Conservation (phyloP, 2,113 vertebrate genomes). For the Engraulis encrasicolus region DNA sequence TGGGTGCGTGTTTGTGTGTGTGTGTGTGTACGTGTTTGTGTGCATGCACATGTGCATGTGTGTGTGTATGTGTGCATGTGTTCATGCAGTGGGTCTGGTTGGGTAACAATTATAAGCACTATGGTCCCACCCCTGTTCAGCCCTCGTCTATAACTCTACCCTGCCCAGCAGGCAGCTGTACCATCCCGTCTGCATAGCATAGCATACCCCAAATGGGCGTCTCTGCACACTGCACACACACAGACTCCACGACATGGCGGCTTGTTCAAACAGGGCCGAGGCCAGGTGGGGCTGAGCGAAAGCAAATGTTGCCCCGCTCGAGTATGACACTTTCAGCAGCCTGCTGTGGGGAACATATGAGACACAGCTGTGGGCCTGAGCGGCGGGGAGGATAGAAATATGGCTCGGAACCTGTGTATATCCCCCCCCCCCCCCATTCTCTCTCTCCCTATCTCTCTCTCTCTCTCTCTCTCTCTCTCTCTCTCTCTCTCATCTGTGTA, state of each 20-base stretch:
- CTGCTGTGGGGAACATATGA: slow-evolving; percentile 75
- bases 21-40: too few relatives aligned
- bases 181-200: slow-evolving; percentile 56
- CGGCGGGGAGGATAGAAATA: slow-evolving; percentile 50
- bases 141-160: too few relatives aligned
- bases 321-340: slow-evolving; percentile 68
- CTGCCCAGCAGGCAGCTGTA: slow-evolving; percentile 46
- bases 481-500: too few relatives aligned
- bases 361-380: slow-evolving; percentile 71
- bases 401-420: slow-evolving; percentile 2
- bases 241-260: slow-evolving; percentile 57
- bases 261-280: slow-evolving; percentile 69
- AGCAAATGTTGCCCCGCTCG: slow-evolving; percentile 72
- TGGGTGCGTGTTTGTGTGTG: too few relatives aligned
- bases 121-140: slow-evolving; percentile 28
- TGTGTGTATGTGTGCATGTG: too few relatives aligned
- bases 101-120: slow-evolving; percentile 36
- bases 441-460: too few relatives aligned
- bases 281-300: slow-evolving; percentile 74
- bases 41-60: too few relatives aligned
- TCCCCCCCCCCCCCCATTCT: too few relatives aligned
- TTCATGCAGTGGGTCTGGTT: too few relatives aligned
- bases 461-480: too few relatives aligned
- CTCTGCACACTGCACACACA: slow-evolving; percentile 57
- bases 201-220: slow-evolving; percentile 56